Evolutionary conservation across 2,888 invertebrate genomes (phyloP), one percentile per base, ranked within the genome.

Genomic region (Esperia sulphurella): DNA sequence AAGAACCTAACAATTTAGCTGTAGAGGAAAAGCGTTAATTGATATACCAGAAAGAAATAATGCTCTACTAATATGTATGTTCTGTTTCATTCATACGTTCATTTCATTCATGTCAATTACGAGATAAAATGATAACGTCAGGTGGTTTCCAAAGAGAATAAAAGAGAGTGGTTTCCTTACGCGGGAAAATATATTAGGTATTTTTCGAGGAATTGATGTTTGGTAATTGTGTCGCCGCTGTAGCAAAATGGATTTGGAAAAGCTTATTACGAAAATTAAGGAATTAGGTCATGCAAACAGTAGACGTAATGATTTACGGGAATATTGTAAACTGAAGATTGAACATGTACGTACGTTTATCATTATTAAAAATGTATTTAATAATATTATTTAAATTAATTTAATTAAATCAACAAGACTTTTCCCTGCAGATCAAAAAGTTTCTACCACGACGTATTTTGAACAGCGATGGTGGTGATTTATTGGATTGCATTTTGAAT

Each of bases 401-500:
- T 4, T 31, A 47, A 14, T 33, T 42, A 21, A 43, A 14, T n/a
- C n/a, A 28, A 13, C 43, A 35, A 33, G 41, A 50, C 49, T 49
- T 50, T 39, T 68, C 71, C 28, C 64, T 72, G 29, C 64, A 87
- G 86, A 74, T 87, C 37, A 42, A 76, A 21, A 72, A 73, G 47
- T 62, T 59, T 51, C 63, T 88, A 53, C 70, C 83, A 1, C 66
- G 72, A 14, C 74, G 77, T 46, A 71, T 87, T 45, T 47, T 84
- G 14, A 75, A 72, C 50, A 79, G 75, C 46, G 87, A 87, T 63
- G 87, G 83, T 0, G 73, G 70, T 28, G 70, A 76, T 51, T 35
- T 87, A 21, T 53, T 86, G 35, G 75, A 82, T 51, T 83, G 78
- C 57, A 58, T 87, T 50, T 62, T 87, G 3, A 83, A 74, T 65